A percentile compares a stretch with the other conserved stretches of the same genome.
phyloP scores from a whole-genome alignment of 35 echinoderm and acorn worm species.

The Stichopus chloronotus region DNA sequence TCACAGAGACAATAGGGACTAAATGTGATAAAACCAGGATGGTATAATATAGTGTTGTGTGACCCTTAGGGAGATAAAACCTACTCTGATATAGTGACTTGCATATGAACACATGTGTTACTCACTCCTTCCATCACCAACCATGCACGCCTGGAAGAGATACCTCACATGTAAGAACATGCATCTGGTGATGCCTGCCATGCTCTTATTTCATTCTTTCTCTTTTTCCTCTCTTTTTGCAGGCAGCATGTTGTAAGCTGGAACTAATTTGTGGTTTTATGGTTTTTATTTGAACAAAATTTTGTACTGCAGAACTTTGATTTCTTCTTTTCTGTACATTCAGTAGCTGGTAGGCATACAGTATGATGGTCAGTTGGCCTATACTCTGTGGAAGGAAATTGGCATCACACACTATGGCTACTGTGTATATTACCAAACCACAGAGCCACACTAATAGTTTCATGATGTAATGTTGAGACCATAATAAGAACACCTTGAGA shows the following conservation, averaged over 20 bases:
- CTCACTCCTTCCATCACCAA: background rate
- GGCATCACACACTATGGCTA: too few species aligned
- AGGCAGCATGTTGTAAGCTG: background rate
- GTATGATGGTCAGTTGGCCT: too few species aligned
- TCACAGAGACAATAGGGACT: too few species aligned
- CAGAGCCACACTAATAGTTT: background rate
- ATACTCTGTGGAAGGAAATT: too few species aligned
- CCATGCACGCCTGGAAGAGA: background rate
- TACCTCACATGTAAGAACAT: background rate
- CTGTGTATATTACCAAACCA: too few species aligned
- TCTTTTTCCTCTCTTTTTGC: too few species aligned
- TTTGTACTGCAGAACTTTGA: background rate
- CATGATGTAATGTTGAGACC: too few species aligned
- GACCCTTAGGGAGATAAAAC: background rate
- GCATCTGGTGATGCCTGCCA: background rate
- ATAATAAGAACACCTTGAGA: too few species aligned
- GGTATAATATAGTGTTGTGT: background rate
- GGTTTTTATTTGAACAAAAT: background rate
- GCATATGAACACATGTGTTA: background rate
- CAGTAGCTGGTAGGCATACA: too few species aligned
- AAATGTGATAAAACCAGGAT: too few species aligned
- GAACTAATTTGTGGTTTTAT: conserved; percentile 33
- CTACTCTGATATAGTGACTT: background rate
- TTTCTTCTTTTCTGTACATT: too few species aligned
- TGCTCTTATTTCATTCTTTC: background rate